Evolutionary conservation across 2,797 vertebrate genomes (phyloP), one percentile per base, ranked within the genome.

Genomic region (Manis pentadactyla): DNA sequence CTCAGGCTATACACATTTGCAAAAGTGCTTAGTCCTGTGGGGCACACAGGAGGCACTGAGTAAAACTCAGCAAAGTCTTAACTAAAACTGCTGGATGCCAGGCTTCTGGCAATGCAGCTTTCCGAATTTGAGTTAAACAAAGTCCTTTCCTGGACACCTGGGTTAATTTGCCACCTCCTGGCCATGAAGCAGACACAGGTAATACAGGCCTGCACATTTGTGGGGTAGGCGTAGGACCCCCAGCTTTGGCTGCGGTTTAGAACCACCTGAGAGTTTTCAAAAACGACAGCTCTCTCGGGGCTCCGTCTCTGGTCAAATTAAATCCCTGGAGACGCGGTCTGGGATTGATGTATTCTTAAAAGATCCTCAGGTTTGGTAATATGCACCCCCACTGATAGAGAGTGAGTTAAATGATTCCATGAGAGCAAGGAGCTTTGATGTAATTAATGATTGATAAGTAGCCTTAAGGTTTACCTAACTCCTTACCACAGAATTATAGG

Each of bases 191-290:
- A 5, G 46, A 25, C 39, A 19, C 34, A 39, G 42, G 0, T 27
- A 39, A 53, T 14, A 39, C 42, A 53, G 34, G 19, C 31, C 71
- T 25, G 17, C 10, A 14, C 8, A 2, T 2, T 10, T 71, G 21
- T 75, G 13, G 46, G 34, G 3, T 42, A 39, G 13, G 11, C 0
- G 0, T 7, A 3, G 9, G 51, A 42, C 53, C 64, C 49, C 61
- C 29, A 61, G 13, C 57, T 9, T 39, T 1, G 83, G 5, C 53
- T 13, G 23, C 3, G 7, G 15, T 0, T 79, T 64, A 59, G n/a
- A 88, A 51, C 46, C 51, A 37, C 71, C 86, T 78, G 55, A 18
- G 39, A 46, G n/a, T 2, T 51, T 78, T 83, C 66, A 42, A 53
- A 55, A 71, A 79, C n/a, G 75, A 6, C 46, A 25, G 19, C 51